Base-by-base conservation (phyloP, 2,113 vertebrate genomes). In the Tyrannus savana region DNA sequence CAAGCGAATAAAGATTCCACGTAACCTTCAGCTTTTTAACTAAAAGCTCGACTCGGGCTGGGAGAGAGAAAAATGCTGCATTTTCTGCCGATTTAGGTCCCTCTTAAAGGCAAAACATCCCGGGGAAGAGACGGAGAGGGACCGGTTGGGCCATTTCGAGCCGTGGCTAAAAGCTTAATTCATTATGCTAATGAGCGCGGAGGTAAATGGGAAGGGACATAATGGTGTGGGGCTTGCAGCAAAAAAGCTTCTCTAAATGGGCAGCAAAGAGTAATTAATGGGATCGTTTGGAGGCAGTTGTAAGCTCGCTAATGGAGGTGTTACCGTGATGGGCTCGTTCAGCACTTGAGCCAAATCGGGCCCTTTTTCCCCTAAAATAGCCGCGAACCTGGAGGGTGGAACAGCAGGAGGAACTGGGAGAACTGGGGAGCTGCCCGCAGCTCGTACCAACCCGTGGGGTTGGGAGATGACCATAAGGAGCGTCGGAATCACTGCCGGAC, bases 401-500 rank as follows among this genome's bases (percentile, higher is more conserved):
- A 5, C 7, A 13, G 63, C 21, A 23, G 31, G 35, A 67, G 42
- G 55, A 44, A 53, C 69, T 35, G 91, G 86, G 47, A 6, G 1
- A 55, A 19, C 49, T 50, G 81, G 63, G 53, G 6, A 42, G 9
- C n/a, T 8, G 25, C 19, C 4, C 2, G 12, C 14, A 19, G 35
- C 6, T 58, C 27, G 7, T 44, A 12, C 42, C 52, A 17, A 2
- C 4, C 5, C 10, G 0, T 0, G 2, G 31, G 21, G 28, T 23
- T 6, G 7, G 53, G 50, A 56, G 15, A 10, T 4, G 16, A 19
- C 0, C 0, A 68, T 28, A 44, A 33, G 15, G 6, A 11, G 10
- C 0, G 0, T 7, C 0, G 12, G 59, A 44, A 71, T 16, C 2
- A 0, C 9, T 41, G 12, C 56, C 0, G 1, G 64, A 4, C 12